Evolutionary conservation across 2,113 vertebrate species (phyloP).

Genomic region (Pyxicephalus adspersus): DNA sequence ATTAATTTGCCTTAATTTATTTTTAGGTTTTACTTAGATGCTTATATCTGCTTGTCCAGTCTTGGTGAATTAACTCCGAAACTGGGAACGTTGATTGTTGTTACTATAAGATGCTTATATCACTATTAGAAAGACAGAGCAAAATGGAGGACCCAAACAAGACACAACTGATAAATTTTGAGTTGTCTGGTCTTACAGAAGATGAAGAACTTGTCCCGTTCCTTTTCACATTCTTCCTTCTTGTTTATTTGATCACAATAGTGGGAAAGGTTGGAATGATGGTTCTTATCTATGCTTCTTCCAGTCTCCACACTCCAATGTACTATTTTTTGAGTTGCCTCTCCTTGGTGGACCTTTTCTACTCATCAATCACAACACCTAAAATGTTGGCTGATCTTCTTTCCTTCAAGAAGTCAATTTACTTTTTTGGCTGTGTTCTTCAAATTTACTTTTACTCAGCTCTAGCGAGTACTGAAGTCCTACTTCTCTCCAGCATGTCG

Average conservation of each 20-base stretch:
- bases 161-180: background rate
- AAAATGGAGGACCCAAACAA: background rate
- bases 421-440: constrained; percentile 23
- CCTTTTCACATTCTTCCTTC: constrained; percentile 6
- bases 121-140: too few relatives aligned
- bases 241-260: constrained; percentile 10
- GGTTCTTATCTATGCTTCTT: background rate
- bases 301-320: constrained; percentile 21
- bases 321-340: constrained; percentile 35
- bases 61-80: too few relatives aligned
- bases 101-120: too few relatives aligned
- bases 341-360: constrained; percentile 34
- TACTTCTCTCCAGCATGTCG: constrained; percentile 21
- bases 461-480: constrained; percentile 5
- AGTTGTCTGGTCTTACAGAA: constrained; percentile 10
- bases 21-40: too few relatives aligned
- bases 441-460: constrained; percentile 33
- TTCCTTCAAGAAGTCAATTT: background rate
- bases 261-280: constrained; percentile 26
- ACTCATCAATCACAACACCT: constrained; percentile 31
- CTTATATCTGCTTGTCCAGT: too few relatives aligned
- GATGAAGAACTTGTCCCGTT: background rate
- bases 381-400: constrained; percentile 34
- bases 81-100: too few relatives aligned
- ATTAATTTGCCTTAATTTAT: too few relatives aligned